These are phyloP conservation scores for Poecile atricapillus DNA, from an alignment of 2,113 vertebrate genomes.

Conservation along the genomic window DNA sequence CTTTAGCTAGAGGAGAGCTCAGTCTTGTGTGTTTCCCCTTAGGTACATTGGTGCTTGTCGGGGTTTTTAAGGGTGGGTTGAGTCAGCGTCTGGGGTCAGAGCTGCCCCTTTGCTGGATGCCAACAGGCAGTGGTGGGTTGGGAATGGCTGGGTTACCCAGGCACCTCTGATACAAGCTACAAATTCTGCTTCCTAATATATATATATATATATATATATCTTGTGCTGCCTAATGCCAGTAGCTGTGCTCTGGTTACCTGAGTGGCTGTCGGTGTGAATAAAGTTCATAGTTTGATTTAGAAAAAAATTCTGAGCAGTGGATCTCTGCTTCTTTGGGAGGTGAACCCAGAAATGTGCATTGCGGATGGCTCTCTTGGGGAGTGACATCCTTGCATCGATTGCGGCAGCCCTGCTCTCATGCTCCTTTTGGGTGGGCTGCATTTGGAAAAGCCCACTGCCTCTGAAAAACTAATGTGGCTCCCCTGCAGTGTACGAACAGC, in stretches of 20 bases:
- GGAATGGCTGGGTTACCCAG: not conserved
- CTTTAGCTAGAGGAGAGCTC: not conserved
- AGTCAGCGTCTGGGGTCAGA: not conserved
- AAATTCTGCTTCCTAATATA: not conserved
- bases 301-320: not conserved
- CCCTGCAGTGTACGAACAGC: not conserved
- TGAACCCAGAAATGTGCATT: accelerated
- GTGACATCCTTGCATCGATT: accelerated
- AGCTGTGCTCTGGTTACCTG: not conserved
- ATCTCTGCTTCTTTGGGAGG: not conserved
- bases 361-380: not conserved
- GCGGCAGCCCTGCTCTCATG: accelerated
- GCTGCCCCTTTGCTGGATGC: not conserved
- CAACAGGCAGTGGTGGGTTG: accelerated
- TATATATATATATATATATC: not conserved
- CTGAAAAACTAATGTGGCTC: not conserved
- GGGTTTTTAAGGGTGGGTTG: not conserved
- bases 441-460: accelerated
- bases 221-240: not conserved
- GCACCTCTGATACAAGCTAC: not conserved
- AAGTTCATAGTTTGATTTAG: not conserved
- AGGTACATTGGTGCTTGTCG: not conserved
- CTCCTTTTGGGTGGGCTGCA: accelerated
- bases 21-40: not conserved
- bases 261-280: accelerated